A percentile compares a stretch with the other conserved stretches of the same genome.
phyloP scores from a whole-genome alignment of 2,113 vertebrate genomes.

The Tenebrosternarchus preto region DNA sequence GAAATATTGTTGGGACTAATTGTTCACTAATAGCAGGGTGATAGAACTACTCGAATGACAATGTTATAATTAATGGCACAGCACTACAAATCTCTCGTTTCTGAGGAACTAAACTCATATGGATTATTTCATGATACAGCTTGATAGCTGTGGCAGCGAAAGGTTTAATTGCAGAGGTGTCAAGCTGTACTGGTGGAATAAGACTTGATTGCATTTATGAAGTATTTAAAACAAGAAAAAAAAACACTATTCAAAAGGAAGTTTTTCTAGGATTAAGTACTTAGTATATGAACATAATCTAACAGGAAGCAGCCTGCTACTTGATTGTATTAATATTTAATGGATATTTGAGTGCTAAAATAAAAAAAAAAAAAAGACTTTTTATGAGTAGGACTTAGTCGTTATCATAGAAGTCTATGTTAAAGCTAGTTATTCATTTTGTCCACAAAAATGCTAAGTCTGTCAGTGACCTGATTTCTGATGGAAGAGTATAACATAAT shows the following conservation, averaged over 20 bases:
- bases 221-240: neutral
- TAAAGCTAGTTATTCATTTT: too few species aligned
- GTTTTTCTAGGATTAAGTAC: neutral
- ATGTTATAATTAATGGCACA: constrained; percentile 42
- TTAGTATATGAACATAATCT: too few species aligned
- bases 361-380: too few species aligned
- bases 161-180: neutral
- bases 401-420: too few species aligned
- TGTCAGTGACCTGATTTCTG: too few species aligned
- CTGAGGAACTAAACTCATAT: constrained; percentile 38
- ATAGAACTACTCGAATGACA: constrained; percentile 26
- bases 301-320: too few species aligned
- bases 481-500: too few species aligned
- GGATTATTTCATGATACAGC: constrained; percentile 19
- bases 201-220: neutral
- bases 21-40: constrained; percentile 34
- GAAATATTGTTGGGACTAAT: constrained; percentile 34
- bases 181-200: neutral
- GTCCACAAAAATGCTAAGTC: too few species aligned
- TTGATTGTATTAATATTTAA: too few species aligned
- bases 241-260: neutral
- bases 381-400: too few species aligned
- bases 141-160: neutral
- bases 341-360: too few species aligned
- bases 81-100: constrained; percentile 23